Evolutionary conservation across 2,888 invertebrate species (phyloP).

Genomic region (Aphrophora alni): DNA sequence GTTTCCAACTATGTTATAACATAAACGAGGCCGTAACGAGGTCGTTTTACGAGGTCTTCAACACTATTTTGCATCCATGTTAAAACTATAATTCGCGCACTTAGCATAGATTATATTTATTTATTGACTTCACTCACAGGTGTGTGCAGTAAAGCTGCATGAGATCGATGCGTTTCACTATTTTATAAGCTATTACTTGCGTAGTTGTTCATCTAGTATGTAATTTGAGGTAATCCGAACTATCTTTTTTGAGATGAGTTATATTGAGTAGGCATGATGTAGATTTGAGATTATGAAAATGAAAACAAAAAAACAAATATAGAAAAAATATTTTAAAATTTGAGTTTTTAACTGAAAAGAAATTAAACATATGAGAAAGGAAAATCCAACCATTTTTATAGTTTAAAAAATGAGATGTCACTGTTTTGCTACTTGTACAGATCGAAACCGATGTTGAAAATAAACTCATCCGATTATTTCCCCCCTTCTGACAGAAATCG

Average conservation of each 20-base stretch:
- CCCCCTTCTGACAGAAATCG: too few relatives aligned
- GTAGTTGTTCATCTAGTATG: neutral
- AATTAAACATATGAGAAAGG: too few relatives aligned
- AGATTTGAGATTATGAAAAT: too few relatives aligned
- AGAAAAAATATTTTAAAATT: too few relatives aligned
- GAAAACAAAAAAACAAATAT: too few relatives aligned
- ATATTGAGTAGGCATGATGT: too few relatives aligned
- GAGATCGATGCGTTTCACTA: neutral
- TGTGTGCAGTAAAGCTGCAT: neutral
- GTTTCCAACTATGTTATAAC: neutral
- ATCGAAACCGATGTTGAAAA: too few relatives aligned
- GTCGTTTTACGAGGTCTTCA: neutral
- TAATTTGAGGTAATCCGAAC: neutral
- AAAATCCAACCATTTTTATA: too few relatives aligned
- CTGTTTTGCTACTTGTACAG: too few relatives aligned
- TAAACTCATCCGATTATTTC: too few relatives aligned
- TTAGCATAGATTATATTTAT: conserved; percentile 9
- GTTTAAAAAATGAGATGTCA: too few relatives aligned
- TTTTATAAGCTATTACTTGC: neutral
- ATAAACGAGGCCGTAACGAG: neutral
- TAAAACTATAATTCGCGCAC: neutral
- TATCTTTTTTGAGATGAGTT: neutral
- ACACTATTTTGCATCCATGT: neutral
- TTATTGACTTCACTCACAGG: neutral
- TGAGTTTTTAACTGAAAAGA: too few relatives aligned